A percentile compares a stretch with the other conserved stretches of the same genome.
Conservation (phyloP, 2,888 invertebrate species). For the Ernsta delagoae region DNA sequence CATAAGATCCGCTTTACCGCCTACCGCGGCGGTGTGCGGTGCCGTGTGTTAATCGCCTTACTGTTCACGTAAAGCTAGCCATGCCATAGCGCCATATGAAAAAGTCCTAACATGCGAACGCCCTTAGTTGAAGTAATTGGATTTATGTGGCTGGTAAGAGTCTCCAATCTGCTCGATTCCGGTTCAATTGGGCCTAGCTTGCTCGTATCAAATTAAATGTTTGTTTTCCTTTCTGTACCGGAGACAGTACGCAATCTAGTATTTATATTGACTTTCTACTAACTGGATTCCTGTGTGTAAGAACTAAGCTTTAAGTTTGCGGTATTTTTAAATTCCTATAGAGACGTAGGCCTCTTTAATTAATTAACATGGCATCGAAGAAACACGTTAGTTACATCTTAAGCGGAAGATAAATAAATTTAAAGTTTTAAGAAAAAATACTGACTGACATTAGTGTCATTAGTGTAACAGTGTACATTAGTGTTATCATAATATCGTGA, state of each 20-base stretch:
- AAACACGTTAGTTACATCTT: too few species aligned
- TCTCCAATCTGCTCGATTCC: slow-evolving; percentile 14
- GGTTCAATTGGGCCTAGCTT: slow-evolving; percentile 19
- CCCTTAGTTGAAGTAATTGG: too few species aligned
- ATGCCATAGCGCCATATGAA: too few species aligned
- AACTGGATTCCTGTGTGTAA: slow-evolving; percentile 18
- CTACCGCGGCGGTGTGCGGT: too few species aligned
- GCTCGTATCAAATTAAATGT: slow-evolving; percentile 26
- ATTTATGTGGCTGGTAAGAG: slow-evolving; percentile 14
- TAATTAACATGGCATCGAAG: neutral
- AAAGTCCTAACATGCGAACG: too few species aligned
- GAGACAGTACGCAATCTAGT: slow-evolving; percentile 14
- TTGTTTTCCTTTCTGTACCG: slow-evolving; percentile 22
- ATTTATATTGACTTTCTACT: slow-evolving; percentile 30
- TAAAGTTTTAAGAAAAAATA: neutral
- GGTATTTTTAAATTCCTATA: neutral
- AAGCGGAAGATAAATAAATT: neutral
- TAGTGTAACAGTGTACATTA: too few species aligned
- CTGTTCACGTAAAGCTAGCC: too few species aligned
- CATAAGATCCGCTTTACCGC: too few species aligned
- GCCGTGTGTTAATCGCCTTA: too few species aligned
- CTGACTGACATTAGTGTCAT: too few species aligned
- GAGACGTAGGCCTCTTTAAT: neutral
- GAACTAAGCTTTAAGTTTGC: neutral
- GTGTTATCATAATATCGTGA: too few species aligned